phyloP scores from a whole-genome alignment of 2,113 vertebrate species.

The Eidolon helvum region DNA sequence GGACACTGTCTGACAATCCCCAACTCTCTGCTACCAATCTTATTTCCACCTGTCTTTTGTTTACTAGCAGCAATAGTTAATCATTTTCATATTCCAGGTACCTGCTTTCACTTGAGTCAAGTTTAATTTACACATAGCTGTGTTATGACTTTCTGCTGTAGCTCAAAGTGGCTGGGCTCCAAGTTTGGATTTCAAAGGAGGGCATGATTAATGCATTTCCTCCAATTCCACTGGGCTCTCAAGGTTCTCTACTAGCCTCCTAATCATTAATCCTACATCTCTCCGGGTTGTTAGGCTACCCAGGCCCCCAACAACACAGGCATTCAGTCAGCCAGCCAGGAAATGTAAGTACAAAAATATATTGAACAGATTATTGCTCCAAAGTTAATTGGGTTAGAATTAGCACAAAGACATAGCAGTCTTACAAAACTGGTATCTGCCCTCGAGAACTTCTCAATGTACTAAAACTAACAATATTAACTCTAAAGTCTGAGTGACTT shows the following conservation, averaged over 20 bases:
- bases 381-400: not conserved
- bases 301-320: not conserved
- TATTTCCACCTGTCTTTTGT: not conserved
- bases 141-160: constrained; percentile 53
- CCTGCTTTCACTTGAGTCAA: constrained; percentile 66
- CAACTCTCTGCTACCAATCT: not conserved
- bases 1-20: not conserved
- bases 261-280: not conserved
- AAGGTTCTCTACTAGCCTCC: not conserved
- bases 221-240: not conserved
- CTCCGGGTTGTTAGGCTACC: not conserved
- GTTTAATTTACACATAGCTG: constrained; percentile 70
- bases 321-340: not conserved
- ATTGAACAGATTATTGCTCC: not conserved
- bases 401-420: not conserved
- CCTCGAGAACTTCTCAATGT: not conserved
- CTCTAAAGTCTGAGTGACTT: not conserved
- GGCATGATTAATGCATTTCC: constrained; percentile 28
- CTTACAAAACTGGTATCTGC: not conserved
- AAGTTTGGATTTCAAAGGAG: constrained; percentile 49
- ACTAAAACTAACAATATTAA: not conserved
- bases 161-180: constrained; percentile 48
- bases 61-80: constrained; percentile 43
- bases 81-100: constrained; percentile 35
- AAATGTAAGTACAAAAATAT: not conserved